A percentile compares a stretch with the other conserved stretches of the same genome.
phyloP scores from a whole-genome alignment of 1,140 invertebrate genomes.

The Goniozus legneri region DNA sequence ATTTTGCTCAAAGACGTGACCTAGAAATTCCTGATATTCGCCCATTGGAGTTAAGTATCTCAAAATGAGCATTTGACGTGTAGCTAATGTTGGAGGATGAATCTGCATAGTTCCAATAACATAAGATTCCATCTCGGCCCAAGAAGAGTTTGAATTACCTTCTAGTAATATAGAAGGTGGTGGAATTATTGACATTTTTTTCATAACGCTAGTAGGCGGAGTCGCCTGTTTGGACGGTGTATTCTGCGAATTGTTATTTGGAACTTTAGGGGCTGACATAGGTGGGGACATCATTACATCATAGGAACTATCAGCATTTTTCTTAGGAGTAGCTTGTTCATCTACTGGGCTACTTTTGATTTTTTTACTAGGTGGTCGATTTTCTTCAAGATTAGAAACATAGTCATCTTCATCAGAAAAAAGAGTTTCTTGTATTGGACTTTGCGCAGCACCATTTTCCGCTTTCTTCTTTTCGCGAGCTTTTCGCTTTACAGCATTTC shows the following conservation, averaged over 20 bases:
- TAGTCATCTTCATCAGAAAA: conserved; percentile 34
- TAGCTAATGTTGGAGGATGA: conserved; percentile 80
- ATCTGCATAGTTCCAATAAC: conserved; percentile 84
- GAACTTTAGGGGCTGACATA: conserved; percentile 33
- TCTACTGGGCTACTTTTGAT: conserved; percentile 24
- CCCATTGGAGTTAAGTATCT: conserved; percentile 91
- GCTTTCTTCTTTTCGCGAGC: conserved; percentile 32
- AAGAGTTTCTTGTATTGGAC: conserved; percentile 16
- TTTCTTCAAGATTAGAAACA: conserved; percentile 22
- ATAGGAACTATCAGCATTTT: conserved; percentile 27
- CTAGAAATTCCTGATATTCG: conserved; percentile 95
- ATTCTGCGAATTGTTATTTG: conserved; percentile 22
- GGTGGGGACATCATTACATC: conserved; percentile 50
- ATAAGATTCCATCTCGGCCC: conserved; percentile 84
- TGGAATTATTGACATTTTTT: conserved; percentile 4
- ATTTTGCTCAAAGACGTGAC: conserved; percentile 88
- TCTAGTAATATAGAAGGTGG: conserved; percentile 31
- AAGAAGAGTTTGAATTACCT: conserved; percentile 75
- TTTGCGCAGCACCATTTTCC: conserved; percentile 36
- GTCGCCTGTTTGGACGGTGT: conserved; percentile 8
- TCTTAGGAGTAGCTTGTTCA: conserved; percentile 30
- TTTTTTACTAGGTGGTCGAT: conserved; percentile 37
- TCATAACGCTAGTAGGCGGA: conserved; percentile 9
- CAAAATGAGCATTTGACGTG: conserved; percentile 83
- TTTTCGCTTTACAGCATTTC: conserved; percentile 43